phyloP scores from a whole-genome alignment of 2,888 invertebrate species.

The Morinoia aosen region DNA sequence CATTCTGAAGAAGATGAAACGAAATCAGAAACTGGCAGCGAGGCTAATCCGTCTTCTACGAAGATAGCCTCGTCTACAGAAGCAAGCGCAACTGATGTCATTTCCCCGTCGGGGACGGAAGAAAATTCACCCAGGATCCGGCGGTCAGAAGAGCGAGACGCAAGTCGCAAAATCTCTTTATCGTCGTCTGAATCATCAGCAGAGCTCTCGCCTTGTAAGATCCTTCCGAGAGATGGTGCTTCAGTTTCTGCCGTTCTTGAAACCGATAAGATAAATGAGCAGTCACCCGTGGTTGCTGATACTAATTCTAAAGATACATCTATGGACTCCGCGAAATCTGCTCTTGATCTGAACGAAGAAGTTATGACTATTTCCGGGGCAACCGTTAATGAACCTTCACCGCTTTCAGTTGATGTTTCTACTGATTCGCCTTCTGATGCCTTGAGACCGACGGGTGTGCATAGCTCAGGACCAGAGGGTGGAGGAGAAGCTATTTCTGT shows the following conservation, averaged over 20 bases:
- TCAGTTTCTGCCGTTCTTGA: background rate
- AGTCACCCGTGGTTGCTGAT: background rate
- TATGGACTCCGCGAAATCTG: background rate
- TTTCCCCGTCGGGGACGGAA: background rate
- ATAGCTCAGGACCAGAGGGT: background rate
- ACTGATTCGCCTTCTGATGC: background rate
- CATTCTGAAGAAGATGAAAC: slow-evolving; percentile 32
- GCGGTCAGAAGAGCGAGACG: background rate
- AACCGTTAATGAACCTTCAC: background rate
- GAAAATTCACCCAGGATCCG: slow-evolving; percentile 1
- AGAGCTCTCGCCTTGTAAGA: background rate
- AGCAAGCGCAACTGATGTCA: background rate
- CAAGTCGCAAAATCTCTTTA: background rate
- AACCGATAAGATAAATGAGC: background rate
- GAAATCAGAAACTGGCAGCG: background rate
- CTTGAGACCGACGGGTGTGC: background rate
- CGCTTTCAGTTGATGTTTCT: background rate
- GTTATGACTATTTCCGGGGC: background rate
- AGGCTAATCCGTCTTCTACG: background rate
- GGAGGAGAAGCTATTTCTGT: background rate
- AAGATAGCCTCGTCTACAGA: background rate
- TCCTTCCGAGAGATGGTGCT: background rate
- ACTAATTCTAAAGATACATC: background rate
- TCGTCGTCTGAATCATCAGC: background rate
- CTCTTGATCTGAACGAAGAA: background rate